phyloP scores from a whole-genome alignment of 2,113 vertebrate genomes.

The Heteronetta atricapilla region DNA sequence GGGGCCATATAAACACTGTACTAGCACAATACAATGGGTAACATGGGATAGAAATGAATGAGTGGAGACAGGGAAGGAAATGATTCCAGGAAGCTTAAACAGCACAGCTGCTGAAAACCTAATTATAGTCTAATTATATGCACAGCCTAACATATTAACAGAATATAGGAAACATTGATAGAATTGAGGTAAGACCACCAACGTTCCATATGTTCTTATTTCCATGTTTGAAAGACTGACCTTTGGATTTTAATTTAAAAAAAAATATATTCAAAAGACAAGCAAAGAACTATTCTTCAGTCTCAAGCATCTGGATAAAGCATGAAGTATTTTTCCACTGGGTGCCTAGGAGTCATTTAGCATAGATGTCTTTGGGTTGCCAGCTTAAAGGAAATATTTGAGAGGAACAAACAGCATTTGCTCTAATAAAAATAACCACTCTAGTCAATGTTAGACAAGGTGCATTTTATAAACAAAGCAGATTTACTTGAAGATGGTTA shows the following conservation, averaged over 20 bases:
- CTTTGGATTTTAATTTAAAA: not conserved
- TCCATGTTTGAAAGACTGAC: not conserved
- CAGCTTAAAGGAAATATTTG: not conserved
- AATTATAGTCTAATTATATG: too few relatives aligned
- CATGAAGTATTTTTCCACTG: not conserved
- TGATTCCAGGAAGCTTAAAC: not conserved
- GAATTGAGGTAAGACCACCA: too few relatives aligned
- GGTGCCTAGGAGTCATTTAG: not conserved
- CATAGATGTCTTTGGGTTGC: not conserved
- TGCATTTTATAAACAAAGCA: not conserved
- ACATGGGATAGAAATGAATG: not conserved
- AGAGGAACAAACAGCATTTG: not conserved
- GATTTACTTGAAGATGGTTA: not conserved
- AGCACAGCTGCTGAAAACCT: not conserved
- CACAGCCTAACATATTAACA: not conserved
- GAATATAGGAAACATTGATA: not conserved
- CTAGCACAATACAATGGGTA: not conserved
- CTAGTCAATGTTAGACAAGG: not conserved
- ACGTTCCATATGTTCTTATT: not conserved
- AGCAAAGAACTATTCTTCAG: not conserved
- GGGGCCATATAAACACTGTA: not conserved
- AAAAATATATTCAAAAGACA: not conserved
- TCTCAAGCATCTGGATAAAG: not conserved
- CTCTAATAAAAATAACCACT: not conserved
- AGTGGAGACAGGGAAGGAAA: not conserved